Evolutionary conservation across 2,797 vertebrate genomes (phyloP), one percentile per base, ranked within the genome.

Genomic region (Staurois parvus): DNA sequence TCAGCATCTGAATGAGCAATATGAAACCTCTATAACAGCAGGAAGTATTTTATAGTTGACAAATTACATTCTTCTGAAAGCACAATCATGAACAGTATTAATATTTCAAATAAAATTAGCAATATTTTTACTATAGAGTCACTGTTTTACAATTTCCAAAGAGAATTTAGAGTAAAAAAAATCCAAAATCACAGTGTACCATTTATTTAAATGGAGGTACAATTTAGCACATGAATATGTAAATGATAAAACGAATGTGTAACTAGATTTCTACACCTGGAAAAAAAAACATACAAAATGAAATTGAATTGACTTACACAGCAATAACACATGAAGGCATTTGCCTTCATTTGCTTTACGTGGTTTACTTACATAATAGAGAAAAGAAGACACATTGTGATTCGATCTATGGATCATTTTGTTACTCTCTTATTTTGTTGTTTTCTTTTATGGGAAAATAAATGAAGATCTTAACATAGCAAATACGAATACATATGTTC

Each of bases 1-100:
- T 80, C 45, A 80, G 67, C 21, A 80, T 80, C 30, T 56, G 42
- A 68, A 79, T 48, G 29, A 79, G 66, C 28, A 48, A 32, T 42
- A 64, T 52, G 40, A 32, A n/a, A 24, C 17, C 45, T 69, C 66
- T 66, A 29, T 66, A 66, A 29, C 64, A 66, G n/a, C 64, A 66
- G 64, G 64, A 28, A 66, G 3, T 24, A 29, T 66, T 66, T 66
- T 29, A 13, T 66, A 66, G 64, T 28, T 66, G 64, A 66, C n/a
- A 26, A 28, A 66, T 26, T 28, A 28, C 26, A 66, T 66, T 26
- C 26, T 29, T 29, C 19, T 11, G 5, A 66, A 66, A 10, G 12
- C 13, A 66, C 11, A 2, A 12, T 9, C 21, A 2, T 59, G 52
- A 24, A 12, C 21, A 59, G 3, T 59, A 24, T 28, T 13, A 66